phyloP scores from a whole-genome alignment of 1,140 invertebrate species.

The Scaptomyza graminum region DNA sequence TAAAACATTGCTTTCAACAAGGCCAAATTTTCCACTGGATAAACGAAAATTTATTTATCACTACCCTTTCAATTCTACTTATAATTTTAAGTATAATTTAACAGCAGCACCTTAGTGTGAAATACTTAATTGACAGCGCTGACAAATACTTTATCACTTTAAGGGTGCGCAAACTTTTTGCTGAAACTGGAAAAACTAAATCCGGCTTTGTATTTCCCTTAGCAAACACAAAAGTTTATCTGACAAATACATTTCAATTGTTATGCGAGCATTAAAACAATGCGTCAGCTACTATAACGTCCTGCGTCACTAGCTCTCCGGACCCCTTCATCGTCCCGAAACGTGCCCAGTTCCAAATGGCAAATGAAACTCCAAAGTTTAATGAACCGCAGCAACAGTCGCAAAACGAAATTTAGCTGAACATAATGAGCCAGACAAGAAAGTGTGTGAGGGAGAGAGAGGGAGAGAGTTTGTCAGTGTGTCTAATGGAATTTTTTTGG shows the following conservation, averaged over 20 bases:
- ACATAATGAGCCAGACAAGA: slow-evolving; percentile 50
- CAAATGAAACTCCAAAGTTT: slow-evolving; percentile 78
- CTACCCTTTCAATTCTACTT: not conserved
- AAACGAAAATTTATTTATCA: no score
- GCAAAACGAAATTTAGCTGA: slow-evolving; percentile 59
- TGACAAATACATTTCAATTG: slow-evolving; percentile 79
- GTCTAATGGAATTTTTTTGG: slow-evolving; percentile 4
- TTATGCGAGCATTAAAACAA: slow-evolving; percentile 55
- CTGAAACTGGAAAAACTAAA: slow-evolving; percentile 9
- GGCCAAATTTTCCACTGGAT: no score
- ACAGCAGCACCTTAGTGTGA: slow-evolving; percentile 12
- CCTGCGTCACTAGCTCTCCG: not conserved
- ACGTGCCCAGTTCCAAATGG: slow-evolving; percentile 36
- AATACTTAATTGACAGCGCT: slow-evolving; percentile 4
- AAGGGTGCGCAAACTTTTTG: slow-evolving; percentile 3
- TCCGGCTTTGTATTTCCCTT: slow-evolving; percentile 7
- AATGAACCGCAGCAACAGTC: slow-evolving; percentile 76
- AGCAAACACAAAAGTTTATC: slow-evolving; percentile 70
- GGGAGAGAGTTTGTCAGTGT: slow-evolving; percentile 15
- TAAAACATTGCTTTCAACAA: no score
- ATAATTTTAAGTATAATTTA: not conserved
- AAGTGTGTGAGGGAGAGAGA: not conserved
- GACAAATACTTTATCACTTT: slow-evolving; percentile 17
- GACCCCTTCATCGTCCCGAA: not conserved
- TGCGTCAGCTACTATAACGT: slow-evolving; percentile 32